Base-by-base conservation (phyloP, 2,888 invertebrate species). In the Leucophora obtusa region DNA sequence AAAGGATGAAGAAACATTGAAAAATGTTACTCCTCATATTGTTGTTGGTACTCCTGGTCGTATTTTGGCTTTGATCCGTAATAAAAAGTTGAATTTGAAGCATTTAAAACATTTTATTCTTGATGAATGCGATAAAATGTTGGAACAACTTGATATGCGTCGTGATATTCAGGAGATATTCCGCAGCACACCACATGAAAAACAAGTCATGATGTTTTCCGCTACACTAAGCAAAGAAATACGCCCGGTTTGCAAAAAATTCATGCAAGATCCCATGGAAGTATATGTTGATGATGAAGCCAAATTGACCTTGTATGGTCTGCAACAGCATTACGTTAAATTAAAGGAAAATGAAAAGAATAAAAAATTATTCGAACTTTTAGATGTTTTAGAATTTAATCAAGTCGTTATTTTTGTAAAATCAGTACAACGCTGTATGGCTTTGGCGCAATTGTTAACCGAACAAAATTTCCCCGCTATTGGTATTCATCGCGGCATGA, bases 151-250 rank as follows among this genome's bases (percentile, higher is more conserved):
- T 89, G 99, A 99, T 90, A 99, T 99, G 99, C 94, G 99, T 88
- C 94, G 98, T 86, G 99, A 99, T 91, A 99, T 99, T 63, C 99
- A 99, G 92, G 99, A 99, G 93, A 99, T 99, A 88, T 99, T 99
- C 92, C 94, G 98, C 87, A 97, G 96, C 91, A 99, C 99, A 62
- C 99, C 99, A 24, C 99, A 99, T 87, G 97, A 98, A 89, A 99
- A 99, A 92, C 99, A 99, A 95, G 99, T 99, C 69, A 99, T 99
- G 99, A 99, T 99, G 99, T 99, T 99, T 93, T 98, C 98, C 88
- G 99, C 99, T 82, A 99, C 99, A 33, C 92, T 99, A 87, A 97
- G 98, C 92, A 99, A 99, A 94, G 99, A 99, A 87, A 98, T 99
- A 90, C 95, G 99, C 86, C 98, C 98, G 73, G 98, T 99, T 90